Base-by-base conservation (phyloP, 2,797 vertebrate species). In the Gymnothorax javanicus region DNA sequence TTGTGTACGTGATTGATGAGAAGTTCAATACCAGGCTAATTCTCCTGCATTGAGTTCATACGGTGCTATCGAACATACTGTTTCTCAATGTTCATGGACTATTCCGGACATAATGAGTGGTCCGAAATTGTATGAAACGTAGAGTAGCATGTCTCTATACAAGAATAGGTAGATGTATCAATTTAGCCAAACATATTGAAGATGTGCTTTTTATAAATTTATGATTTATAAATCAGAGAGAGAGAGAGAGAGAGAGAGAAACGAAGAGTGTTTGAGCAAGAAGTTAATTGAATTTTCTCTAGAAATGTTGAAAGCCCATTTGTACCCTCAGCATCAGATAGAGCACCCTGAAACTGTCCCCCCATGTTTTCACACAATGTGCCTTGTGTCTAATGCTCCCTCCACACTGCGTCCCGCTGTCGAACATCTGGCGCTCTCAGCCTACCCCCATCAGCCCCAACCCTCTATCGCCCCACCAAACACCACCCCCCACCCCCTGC, bases 391-490 rank as follows among this genome's bases (percentile, higher is more conserved):
- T 94, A 93, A 95, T 93, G 90, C 92, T 86, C 82, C 87, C 83
- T 60, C 60, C 60, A 83, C 84, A 77, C 62, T 67, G 62, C 15
- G 86, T 86, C 89, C 89, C 89, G 88, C 90, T 91, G 88, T 43
- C 90, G 85, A 92, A 92, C 94, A 96, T 93, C 94, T 95, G 94
- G 90, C 86, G 89, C 91, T 90, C 83, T 86, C 90, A 92, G 91
- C 89, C 62, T 27, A 77, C 88, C 88, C 89, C 89, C 88, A 88
- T 89, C 87, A 89, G 90, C 91, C 92, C 33, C 33, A 43, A 43
- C 33, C 33, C 33, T 43, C 33, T 43, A 43, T 43, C 33, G 33
- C 33, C 33, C 33, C 33, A 43, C 33, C 33, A 43, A 43, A 43
- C 33, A 1, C 33, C 33, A 1, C 33, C 33, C 33, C 33, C 33